phyloP scores from a whole-genome alignment of 2,888 invertebrate species.

The Scotopteryx bipunctaria region DNA sequence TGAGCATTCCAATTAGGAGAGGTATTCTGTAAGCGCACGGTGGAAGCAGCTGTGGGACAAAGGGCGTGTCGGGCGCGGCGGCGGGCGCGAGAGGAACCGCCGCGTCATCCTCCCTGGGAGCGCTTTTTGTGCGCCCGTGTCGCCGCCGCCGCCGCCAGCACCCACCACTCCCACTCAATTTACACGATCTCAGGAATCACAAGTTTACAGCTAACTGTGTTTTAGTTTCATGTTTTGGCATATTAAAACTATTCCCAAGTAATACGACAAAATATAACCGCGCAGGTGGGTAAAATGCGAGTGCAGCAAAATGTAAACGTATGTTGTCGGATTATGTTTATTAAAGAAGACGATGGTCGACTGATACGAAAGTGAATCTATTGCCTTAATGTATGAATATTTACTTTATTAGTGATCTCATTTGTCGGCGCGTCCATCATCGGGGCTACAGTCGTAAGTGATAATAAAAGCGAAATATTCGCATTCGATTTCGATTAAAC shows the following conservation, averaged over 20 bases:
- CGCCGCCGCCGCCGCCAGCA: conserved; percentile 2
- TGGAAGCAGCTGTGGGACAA: not conserved
- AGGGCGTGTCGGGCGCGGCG: not conserved
- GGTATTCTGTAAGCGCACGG: too few species aligned
- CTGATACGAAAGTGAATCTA: conserved; percentile 14
- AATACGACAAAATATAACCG: not conserved
- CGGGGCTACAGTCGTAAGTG: too few species aligned
- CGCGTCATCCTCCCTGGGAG: conserved; percentile 39
- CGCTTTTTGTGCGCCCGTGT: conserved; percentile 35
- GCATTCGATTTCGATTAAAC: conserved; percentile 2
- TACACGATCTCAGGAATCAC: not conserved
- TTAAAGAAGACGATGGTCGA: conserved; percentile 1
- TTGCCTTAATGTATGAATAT: conserved; percentile 29
- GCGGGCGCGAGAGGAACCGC: conserved; percentile 20
- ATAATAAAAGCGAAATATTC: not conserved
- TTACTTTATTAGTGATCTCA: conserved; percentile 22
- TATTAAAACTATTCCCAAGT: not conserved
- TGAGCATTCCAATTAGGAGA: too few species aligned
- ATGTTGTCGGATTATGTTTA: not conserved
- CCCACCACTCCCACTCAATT: conserved; percentile 24
- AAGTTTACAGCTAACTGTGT: conserved; percentile 4
- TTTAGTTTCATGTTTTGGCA: too few species aligned
- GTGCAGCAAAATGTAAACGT: not conserved
- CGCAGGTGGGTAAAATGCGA: too few species aligned
- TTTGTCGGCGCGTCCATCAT: conserved; percentile 6